phyloP scores from a whole-genome alignment of 2,113 vertebrate genomes.

The pig (Sus scrofa) region T2T-Sscrofa CM000812.6:112194001-112194500 shows the following conservation, averaged over 20 bases:
- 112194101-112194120: neutral
- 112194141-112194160: neutral
- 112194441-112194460: neutral
- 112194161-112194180: neutral
- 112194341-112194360: neutral
- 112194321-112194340: neutral
- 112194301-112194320: neutral
- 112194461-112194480: neutral
- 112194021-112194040: neutral
- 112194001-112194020: neutral
- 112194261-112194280: neutral
- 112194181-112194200: neutral
- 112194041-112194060: neutral
- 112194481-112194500: neutral
- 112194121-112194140: neutral
- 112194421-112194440: neutral
- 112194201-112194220: neutral
- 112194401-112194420: neutral
- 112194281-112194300: neutral
- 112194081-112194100: neutral
- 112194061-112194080: neutral
- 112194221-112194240: neutral
- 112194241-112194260: neutral
- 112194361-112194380: neutral
- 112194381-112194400: neutral